Evolutionary conservation across 2,797 vertebrate species (phyloP), one percentile per base, ranked within the genome.

Genomic region (Gephyroberyx darwinii): DNA sequence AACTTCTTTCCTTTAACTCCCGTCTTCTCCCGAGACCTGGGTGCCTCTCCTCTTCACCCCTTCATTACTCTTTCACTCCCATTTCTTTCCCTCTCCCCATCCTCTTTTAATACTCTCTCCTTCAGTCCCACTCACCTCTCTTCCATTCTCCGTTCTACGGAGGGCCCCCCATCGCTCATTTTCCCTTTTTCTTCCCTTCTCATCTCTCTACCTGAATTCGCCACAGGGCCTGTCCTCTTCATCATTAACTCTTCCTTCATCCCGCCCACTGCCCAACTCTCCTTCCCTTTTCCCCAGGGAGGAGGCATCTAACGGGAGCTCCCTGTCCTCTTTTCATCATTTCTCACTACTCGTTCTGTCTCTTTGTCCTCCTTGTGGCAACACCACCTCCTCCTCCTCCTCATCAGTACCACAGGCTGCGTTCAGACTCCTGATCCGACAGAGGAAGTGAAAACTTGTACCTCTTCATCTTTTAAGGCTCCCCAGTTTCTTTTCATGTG

Each of bases 381-480:
- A 81, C 31, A 69, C 51, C 59, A 58, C 67, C 88, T 77, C 82
- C 75, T 6, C 54, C 54, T 85, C 68, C 61, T 16, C 80, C 80
- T 81, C 80, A 62, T 84, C 79, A 54, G 80, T 77, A 74, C 86
- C 5, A 43, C 57, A 19, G 79, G 74, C 75, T 81, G 65, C 80
- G 65, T 58, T 69, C 74, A 86, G 77, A 73, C 52, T 74, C 61
- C 54, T 78, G 82, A 89, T 88, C 85, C 82, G 77, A 82, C 45
- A 64, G 63, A 80, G 51, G 45, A 64, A 64, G 77, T 47, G 51
- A 65, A 69, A 80, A 71, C 45, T 68, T 78, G 51, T 62, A 76
- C 17, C 54, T 76, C 68, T 33, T 88, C 75, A 84, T 91, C 77
- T 87, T 57, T 61, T 84, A 59, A 78, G n/a, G n/a, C 73, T 86